Evolutionary conservation across 1,140 invertebrate species (phyloP), one percentile per base, ranked within the genome.

Genomic region (Lepidurus packardi): DNA sequence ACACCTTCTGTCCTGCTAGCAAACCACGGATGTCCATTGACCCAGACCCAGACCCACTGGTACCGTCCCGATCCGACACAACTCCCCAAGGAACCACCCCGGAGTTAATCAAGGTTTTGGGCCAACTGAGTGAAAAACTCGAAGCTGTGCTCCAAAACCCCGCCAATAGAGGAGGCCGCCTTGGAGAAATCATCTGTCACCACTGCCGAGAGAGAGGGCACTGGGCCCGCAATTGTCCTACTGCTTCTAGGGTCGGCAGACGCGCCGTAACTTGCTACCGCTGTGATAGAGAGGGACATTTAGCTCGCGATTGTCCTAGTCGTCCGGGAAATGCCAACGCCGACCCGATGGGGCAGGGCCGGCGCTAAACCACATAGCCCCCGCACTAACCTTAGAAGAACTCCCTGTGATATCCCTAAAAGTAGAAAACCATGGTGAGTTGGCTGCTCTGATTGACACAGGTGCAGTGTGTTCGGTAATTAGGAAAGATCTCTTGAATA

Each of bases 231-330:
- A 43, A 77, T 53, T 34, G 44, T 8, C 43, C 47, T 65, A 16
- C 21, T 8, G 10, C 43, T 7, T 34, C 21, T 6, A 78, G 53
- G 6, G 53, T 1, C 8, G 21, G 45, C 42, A 7, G 11, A 10
- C 43, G 24, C 44, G 6, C 43, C 10, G 44, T 13, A 7, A 78
- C 91, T 81, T 94, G 93, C 87, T 95, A 94, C 87, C 93, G 91
- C 84, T 95, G 93, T 87, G 93, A 93, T 87, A 94, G 94, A 88
- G 89, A 90, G 80, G 94, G 94, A 74, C 95, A 97, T 86, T 92
- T 95, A 85, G 92, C 93, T 47, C 91, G 92, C 80, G 93, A 92
- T 85, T 95, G 93, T 86, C 92, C 92, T 0, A 91, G 92, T 43
- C 45, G 21, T 21, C 16, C 77, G 77, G 77, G 77, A 78, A 78